Evolutionary conservation across 92 coral and sea anemone species (phyloP).

Genomic region (Porites rus): DNA sequence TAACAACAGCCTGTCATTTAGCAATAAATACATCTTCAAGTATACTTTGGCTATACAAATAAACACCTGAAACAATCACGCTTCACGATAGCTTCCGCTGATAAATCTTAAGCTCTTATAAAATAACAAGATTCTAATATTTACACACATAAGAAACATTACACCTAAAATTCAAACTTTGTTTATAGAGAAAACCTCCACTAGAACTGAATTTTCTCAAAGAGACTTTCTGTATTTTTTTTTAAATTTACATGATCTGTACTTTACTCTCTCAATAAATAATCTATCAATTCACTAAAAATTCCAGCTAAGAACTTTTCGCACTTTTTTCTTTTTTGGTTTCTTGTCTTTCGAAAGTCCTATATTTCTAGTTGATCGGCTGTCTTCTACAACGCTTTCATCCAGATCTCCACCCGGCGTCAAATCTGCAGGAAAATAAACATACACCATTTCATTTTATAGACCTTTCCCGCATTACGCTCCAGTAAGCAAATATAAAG

Average conservation of each 20-base stretch:
- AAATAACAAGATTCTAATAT: constrained; percentile 16
- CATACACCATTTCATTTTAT: not conserved
- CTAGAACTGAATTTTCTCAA: not conserved
- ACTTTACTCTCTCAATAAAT: not conserved
- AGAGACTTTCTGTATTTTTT: not conserved
- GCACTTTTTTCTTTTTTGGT: constrained; percentile 73
- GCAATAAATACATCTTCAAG: constrained; percentile 1
- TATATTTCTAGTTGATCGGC: constrained; percentile 40
- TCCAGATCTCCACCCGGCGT: constrained; percentile 47
- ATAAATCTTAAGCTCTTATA: constrained; percentile 11
- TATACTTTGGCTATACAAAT: constrained; percentile 5
- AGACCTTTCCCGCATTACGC: too few species aligned
- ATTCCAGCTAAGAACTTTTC: constrained; percentile 85
- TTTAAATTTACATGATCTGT: not conserved
- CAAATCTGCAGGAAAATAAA: constrained; percentile 24
- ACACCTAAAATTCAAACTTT: not conserved
- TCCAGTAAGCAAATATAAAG: too few species aligned
- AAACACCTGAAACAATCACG: not conserved
- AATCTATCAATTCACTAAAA: constrained; percentile 2
- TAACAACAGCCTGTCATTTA: not conserved
- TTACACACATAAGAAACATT: not conserved
- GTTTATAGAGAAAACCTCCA: not conserved
- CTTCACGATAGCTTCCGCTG: not conserved
- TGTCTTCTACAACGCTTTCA: constrained; percentile 61
- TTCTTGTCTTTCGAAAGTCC: constrained; percentile 38